A percentile compares a stretch with the other conserved stretches of the same genome.
Conservation (phyloP, 2,888 invertebrate species). For the Tetranychus truncatus region DNA sequence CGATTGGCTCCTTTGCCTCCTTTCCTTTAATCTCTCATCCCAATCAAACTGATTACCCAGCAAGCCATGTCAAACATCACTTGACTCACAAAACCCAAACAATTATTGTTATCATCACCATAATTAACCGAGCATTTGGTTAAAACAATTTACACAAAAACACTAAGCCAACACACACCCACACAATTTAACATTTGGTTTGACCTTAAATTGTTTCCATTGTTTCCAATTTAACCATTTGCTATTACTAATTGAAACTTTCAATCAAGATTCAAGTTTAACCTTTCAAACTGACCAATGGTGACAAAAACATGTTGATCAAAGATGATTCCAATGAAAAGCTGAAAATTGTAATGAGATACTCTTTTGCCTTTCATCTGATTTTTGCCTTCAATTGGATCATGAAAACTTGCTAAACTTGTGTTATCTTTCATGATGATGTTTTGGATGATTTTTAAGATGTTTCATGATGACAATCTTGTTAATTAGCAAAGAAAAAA, state of each 20-base stretch:
- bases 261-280: too few relatives aligned
- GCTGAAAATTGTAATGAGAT: too few relatives aligned
- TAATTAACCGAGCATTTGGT: not conserved
- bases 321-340: too few relatives aligned
- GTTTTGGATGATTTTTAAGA: not conserved
- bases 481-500: not conserved
- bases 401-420: not conserved
- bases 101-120: not conserved
- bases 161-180: too few relatives aligned
- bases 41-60: not conserved
- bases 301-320: too few relatives aligned
- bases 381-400: too few relatives aligned
- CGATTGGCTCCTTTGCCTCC: not conserved
- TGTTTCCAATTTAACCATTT: too few relatives aligned
- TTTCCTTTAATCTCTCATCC: not conserved
- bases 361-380: too few relatives aligned
- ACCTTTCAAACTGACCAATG: too few relatives aligned
- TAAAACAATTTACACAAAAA: not conserved
- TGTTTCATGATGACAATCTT: not conserved
- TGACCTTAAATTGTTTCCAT: too few relatives aligned
- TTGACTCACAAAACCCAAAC: not conserved
- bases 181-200: too few relatives aligned
- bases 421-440: not conserved
- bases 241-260: too few relatives aligned
- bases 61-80: not conserved